Conservation (phyloP, 2,113 vertebrate genomes). For the Crotalus tigris region DNA sequence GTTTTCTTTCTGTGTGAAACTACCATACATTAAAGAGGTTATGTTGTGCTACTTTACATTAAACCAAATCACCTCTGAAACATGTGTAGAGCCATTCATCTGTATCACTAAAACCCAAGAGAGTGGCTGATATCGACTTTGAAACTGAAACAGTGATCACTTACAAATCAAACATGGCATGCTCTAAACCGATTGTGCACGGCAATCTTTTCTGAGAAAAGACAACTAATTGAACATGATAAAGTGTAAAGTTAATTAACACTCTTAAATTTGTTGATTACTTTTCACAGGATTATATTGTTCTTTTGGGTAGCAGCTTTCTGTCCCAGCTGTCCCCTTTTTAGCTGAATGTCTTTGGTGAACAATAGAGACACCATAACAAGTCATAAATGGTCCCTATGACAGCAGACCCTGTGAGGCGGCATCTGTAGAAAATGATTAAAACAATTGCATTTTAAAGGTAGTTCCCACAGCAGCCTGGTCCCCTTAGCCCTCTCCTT, state of each 20-base stretch:
- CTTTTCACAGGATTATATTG: conserved; percentile 88
- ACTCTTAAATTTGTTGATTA: conserved; percentile 97
- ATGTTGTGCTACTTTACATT: conserved; percentile 79
- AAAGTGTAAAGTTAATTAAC: conserved; percentile 99
- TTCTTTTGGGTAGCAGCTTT: conserved; percentile 82
- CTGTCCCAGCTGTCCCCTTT: conserved; percentile 92
- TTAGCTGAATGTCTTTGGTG: conserved; percentile 76
- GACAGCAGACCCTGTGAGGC: conserved; percentile 89
- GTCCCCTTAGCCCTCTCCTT: conserved; percentile 85
- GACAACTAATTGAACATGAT: conserved; percentile 99
- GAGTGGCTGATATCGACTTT: conserved; percentile 81
- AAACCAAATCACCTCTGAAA: conserved; percentile 79
- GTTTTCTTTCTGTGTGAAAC: conserved; percentile 56
- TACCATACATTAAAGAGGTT: conserved; percentile 73
- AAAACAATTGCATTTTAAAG: conserved; percentile 98
- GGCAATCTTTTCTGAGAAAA: conserved; percentile 84
- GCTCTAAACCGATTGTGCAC: conserved; percentile 86
- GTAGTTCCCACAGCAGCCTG: conserved; percentile 78
- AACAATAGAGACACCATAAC: conserved; percentile 93
- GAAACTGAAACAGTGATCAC: conserved; percentile 84
- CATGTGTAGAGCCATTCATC: conserved; percentile 82
- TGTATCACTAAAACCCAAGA: conserved; percentile 84
- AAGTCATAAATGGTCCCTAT: conserved; percentile 86
- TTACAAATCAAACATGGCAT: conserved; percentile 92
- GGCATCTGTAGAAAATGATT: conserved; percentile 95